Evolutionary conservation across 2,888 invertebrate genomes (phyloP).

Genomic region (Harpagoxenus sublaevis): DNA sequence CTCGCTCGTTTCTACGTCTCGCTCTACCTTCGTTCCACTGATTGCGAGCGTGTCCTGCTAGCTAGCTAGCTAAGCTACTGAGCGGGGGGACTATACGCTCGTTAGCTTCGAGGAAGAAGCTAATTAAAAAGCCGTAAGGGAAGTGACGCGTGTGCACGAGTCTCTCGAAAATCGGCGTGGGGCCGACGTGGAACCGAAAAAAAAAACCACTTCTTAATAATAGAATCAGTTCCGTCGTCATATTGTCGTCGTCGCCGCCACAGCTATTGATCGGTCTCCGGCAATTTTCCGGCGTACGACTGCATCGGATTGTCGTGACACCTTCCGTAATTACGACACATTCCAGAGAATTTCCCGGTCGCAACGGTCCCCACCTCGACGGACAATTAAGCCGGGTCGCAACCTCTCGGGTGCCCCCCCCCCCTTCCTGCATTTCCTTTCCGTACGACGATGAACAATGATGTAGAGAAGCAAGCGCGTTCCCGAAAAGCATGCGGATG

Average conservation of each 20-base stretch:
- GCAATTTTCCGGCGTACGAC: conserved; percentile 62
- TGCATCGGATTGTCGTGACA: conserved; percentile 58
- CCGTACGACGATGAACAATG: not conserved
- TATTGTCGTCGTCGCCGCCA: not conserved
- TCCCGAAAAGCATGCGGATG: conserved; percentile 39
- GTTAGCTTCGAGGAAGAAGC: conserved; percentile 73
- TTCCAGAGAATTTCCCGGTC: conserved; percentile 55
- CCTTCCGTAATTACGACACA: conserved; percentile 68
- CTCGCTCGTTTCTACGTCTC: not conserved
- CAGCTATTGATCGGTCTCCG: conserved; percentile 20
- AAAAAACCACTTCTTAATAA: conserved; percentile 43
- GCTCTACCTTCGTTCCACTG: not conserved
- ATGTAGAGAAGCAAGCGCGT: conserved; percentile 46
- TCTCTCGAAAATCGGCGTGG: conserved; percentile 45
- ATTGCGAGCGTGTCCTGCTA: conserved; percentile 3
- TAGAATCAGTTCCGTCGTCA: conserved; percentile 37
- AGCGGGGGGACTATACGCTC: conserved; percentile 57
- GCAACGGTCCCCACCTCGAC: not conserved
- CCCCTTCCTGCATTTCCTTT: not conserved
- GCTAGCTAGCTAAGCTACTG: not conserved
- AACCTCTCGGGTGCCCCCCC: not conserved
- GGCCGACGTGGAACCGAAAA: not conserved
- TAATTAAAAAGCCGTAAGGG: conserved; percentile 79
- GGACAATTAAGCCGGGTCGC: conserved; percentile 13
- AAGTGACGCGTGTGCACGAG: conserved; percentile 73